Evolutionary conservation across 2,888 invertebrate genomes (phyloP).

Genomic region (Silvanus unidentatus): DNA sequence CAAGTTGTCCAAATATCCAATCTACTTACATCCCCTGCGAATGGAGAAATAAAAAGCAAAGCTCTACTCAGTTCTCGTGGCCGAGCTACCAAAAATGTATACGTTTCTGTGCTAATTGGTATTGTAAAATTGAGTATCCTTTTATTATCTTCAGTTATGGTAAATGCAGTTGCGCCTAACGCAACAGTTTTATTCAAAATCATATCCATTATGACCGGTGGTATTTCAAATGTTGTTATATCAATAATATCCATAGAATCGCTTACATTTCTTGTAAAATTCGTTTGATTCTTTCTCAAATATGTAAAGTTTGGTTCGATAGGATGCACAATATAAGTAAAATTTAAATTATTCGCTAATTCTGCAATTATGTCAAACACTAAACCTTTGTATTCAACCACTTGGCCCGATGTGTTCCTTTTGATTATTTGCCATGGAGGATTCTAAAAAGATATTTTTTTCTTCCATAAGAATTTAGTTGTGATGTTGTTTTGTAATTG

Average conservation of each 20-base stretch:
- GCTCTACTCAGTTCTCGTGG: constrained; percentile 78
- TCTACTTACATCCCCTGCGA: constrained; percentile 61
- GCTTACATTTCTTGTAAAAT: constrained; percentile 1
- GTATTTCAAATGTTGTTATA: constrained; percentile 34
- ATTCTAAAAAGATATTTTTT: constrained; percentile 55
- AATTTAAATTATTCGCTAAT: constrained; percentile 70
- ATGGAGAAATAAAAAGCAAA: constrained; percentile 78
- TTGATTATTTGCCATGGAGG: constrained; percentile 81
- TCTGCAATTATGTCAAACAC: constrained; percentile 76
- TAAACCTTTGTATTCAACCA: constrained; percentile 60
- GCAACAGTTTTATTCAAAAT: constrained; percentile 50
- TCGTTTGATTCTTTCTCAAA: constrained; percentile 4
- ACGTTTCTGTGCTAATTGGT: constrained; percentile 72
- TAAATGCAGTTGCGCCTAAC: constrained; percentile 57
- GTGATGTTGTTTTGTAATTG: background rate
- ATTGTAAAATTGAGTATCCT: constrained; percentile 67
- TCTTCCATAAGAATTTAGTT: background rate
- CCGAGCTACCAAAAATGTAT: constrained; percentile 71
- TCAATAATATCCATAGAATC: constrained; percentile 25
- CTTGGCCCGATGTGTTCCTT: constrained; percentile 53
- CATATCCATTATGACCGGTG: constrained; percentile 47
- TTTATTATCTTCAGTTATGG: constrained; percentile 50
- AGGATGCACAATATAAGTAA: constrained; percentile 56
- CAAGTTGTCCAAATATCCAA: too few relatives aligned
- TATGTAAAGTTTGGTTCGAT: constrained; percentile 6